Evolutionary conservation across 2,797 vertebrate species (phyloP), one percentile per base, ranked within the genome.

Genomic region (Myripristis jacobus): DNA sequence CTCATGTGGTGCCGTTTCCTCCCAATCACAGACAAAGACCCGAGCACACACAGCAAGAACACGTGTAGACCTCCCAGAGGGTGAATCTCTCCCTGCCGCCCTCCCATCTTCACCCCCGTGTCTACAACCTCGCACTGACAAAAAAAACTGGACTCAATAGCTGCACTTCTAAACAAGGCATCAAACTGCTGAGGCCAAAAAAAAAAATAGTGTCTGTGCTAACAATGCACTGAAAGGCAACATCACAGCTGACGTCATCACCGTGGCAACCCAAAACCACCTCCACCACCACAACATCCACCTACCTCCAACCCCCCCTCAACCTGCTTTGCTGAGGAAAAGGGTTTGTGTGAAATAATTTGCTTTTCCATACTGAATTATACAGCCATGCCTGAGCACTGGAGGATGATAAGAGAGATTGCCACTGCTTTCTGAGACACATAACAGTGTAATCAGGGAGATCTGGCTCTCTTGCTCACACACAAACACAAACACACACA

Each of bases 401-500:
- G n/a, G n/a, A n/a, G n/a, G n/a, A n/a, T n/a, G n/a, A 27, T 43
- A 36, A 52, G 18, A 63, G 15, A 73, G 67, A 85, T 75, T 61
- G 78, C 43, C 41, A 38, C 9, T 19, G 16, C 24, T 60, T 47
- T 69, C 19, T 63, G 41, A 62, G 48, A 44, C 21, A 44, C 10
- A 66, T 24, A 60, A 53, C 31, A 70, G 29, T 55, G 61, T 80
- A 66, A 84, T 83, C 68, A 77, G 70, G 36, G 65, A 73, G 34
- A 13, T 41, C 38, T 41, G 43, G 46, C 11, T 18, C 18, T 24
- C 54, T 13, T 46, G 61, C 51, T 61, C 65, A 68, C 41, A 56
- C 8, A 31, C 29, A 31, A 3, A 31, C 46, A 47, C 12, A 19
- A 13, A 29, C 50, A 13, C 52, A 65, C 51, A 65, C 65, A 68